Base-by-base conservation (phyloP, 2,888 invertebrate genomes). In the Papilio protenor region DNA sequence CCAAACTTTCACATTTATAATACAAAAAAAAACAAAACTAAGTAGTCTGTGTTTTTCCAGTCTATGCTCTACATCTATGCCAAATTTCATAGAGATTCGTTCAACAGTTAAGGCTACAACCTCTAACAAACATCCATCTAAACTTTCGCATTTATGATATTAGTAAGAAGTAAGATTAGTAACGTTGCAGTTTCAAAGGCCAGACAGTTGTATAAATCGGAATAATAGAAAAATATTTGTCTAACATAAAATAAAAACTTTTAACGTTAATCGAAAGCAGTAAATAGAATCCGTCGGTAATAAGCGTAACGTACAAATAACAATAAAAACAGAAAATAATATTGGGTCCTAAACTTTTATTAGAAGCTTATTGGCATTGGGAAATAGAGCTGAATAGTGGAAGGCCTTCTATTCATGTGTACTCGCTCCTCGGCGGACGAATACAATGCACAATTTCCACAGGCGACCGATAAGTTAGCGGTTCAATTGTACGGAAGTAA, bases 401-500 rank as follows among this genome's bases (percentile, higher is more conserved):
- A 80, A 77, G 76, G 80, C 55, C 79, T 78, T 78, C 84, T 83
- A 85, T 85, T 85, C 81, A 81, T 77, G 81, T 81, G 82, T 84
- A 87, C 86, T 84, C 84, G 82, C 74, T 77, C 82, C 81, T 84
- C 83, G 85, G 73, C 83, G 85, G 73, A 75, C 49, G 79, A 82
- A 82, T 83, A 87, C 86, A 86, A 88, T 87, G 89, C 87, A 88
- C 88, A 87, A 86, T 89, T 90, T 89, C 89, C 89, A 87, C 84
- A 83, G 83, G 79, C 81, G 83, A 82, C 79, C 87, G 83, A 89
- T 91, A 90, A 85, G 87, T 92, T 90, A 86, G 85, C 84, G 79
- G 88, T 87, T 89, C 91, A 92, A 92, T 93, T 91, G 92, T 88
- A 87, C 84, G 91, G 90, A 92, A 93, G 86, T 86, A 89, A 91